Base-by-base conservation (phyloP, 2,888 invertebrate genomes). In the Spisula subtruncata region DNA sequence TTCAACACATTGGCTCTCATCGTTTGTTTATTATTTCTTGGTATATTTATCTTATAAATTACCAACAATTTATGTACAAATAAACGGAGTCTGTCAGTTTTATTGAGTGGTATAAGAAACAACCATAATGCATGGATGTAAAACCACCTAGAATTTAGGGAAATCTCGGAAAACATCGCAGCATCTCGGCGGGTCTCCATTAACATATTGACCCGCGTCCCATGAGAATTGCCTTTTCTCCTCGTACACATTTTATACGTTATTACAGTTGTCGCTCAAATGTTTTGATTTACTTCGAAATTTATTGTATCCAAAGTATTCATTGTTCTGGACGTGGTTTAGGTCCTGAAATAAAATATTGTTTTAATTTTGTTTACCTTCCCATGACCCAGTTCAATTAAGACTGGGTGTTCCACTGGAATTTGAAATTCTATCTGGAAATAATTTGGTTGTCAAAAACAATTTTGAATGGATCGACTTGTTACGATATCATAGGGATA, bases 51-150 rank as follows among this genome's bases (percentile, higher is more conserved):
- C 56, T 46, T 41, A 51, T 51, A 85, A 79, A 85, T 85, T 80
- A 80, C 79, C 25, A 41, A 80, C 56, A 51, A 85, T 85, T 79
- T 85, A 75, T 85, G 80, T 32, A 56, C 51, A 79, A 85, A 85
- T 85, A 85, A 85, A 85, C 80, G 79, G n/a, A 25, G 20, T 35
- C 54, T 85, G 85, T 85, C 85, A 85, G 80, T 54, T 51, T 85
- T 79, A 85, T 79, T 25, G 75, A 75, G 35, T 32, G n/a, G 60
- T 75, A 25, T 75, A 85, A 85, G 25, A 79, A 80, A 56, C 85
- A 79, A 32, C 29, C 20, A 56, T 48, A 25, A 25, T 32, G 79
- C 20, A 56, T n/a, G 54, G n/a, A 41, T 35, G 71, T 80, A 51
- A 85, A 51, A 71, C 35, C 48, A 80, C 32, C 32, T 32, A 32